Percentiles rank a stretch among this genome's conserved stretches.
Evolutionary conservation across 2,888 invertebrate genomes (phyloP).

Genomic region (Melangyna quadrimaculata): DNA sequence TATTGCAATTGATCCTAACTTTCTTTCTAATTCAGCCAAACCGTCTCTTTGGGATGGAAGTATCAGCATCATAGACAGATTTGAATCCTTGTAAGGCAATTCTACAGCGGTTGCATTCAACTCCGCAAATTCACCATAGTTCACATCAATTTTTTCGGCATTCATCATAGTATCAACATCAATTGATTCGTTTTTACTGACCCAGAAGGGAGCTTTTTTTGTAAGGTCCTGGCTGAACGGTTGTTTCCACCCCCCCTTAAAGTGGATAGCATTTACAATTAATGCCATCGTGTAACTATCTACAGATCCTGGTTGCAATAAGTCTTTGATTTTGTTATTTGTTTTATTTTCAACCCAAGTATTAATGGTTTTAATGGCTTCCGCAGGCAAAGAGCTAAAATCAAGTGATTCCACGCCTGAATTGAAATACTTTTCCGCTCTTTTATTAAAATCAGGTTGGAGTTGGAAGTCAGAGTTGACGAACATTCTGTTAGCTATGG

Average conservation of each 20-base stretch:
- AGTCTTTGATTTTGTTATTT: slow-evolving; percentile 89
- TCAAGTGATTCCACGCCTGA: slow-evolving; percentile 85
- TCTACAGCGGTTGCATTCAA: slow-evolving; percentile 84
- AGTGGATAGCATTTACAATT: slow-evolving; percentile 90
- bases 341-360: slow-evolving; percentile 91
- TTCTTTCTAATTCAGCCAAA: slow-evolving; percentile 83
- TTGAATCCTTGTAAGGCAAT: slow-evolving; percentile 85
- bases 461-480: slow-evolving; percentile 83
- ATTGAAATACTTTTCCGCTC: slow-evolving; percentile 84
- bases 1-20: slow-evolving; percentile 83
- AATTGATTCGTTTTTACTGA: slow-evolving; percentile 81
- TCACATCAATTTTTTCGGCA: slow-evolving; percentile 77
- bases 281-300: slow-evolving; percentile 83
- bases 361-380: slow-evolving; percentile 86
- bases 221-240: slow-evolving; percentile 82
- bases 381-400: slow-evolving; percentile 82
- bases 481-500: slow-evolving; percentile 88
- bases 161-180: slow-evolving; percentile 86
- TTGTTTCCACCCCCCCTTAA: slow-evolving; percentile 89
- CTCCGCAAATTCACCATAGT: slow-evolving; percentile 80
- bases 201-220: slow-evolving; percentile 75
- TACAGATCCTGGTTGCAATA: slow-evolving; percentile 85
- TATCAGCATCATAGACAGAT: slow-evolving; percentile 87
- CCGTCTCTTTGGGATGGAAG: slow-evolving; percentile 86
- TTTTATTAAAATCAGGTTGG: slow-evolving; percentile 82